These are phyloP conservation scores for Peromyscus attwateri DNA, from an alignment of 2,797 vertebrate genomes.

Conservation along the genomic window DNA sequence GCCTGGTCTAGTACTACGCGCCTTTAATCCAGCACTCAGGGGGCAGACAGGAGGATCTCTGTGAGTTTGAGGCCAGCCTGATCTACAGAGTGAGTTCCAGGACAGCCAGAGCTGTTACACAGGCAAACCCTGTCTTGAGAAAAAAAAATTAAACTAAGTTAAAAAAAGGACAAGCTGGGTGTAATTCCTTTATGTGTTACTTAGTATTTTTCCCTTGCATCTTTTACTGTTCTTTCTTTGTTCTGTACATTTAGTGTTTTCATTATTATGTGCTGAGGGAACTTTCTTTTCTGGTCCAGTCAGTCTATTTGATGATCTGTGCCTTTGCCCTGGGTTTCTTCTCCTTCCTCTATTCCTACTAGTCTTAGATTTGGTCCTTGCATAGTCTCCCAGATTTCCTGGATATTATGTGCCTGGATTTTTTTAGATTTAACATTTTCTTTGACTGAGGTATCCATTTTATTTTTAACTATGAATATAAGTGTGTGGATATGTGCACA, in stretches of 20 bases:
- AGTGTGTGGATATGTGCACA: not conserved
- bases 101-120: too few relatives aligned
- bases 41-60: not conserved
- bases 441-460: not conserved
- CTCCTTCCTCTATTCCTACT: too few relatives aligned
- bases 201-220: not conserved
- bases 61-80: not conserved
- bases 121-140: too few relatives aligned
- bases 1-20: fast-evolving
- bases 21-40: not conserved
- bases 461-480: not conserved
- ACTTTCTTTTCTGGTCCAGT: not conserved
- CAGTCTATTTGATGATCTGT: not conserved
- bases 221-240: not conserved
- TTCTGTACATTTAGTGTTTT: not conserved
- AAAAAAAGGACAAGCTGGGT: not conserved
- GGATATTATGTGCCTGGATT: not conserved
- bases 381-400: not conserved
- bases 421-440: not conserved
- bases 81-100: too few relatives aligned
- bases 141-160: too few relatives aligned
- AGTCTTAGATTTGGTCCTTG: not conserved
- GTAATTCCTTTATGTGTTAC: not conserved
- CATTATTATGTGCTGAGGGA: not conserved
- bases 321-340: not conserved